Evolutionary conservation across 2,113 vertebrate genomes (phyloP).

Genomic region (Aphyosemion australe): DNA sequence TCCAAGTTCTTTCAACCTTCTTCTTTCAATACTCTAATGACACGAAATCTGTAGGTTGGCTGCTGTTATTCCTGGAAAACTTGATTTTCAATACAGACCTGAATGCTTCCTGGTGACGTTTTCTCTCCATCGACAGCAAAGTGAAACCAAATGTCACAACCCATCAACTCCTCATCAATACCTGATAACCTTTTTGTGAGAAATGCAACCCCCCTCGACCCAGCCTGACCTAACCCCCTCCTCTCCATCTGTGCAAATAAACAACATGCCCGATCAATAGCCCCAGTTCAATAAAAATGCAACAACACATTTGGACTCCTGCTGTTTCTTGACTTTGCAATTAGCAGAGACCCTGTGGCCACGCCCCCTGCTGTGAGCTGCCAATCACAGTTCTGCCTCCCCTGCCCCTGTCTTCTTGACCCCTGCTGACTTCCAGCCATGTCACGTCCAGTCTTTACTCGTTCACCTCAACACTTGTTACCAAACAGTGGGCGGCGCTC

Average conservation of each 20-base stretch:
- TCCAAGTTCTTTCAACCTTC: no score
- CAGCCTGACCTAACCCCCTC: not conserved
- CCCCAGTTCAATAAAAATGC: conserved; percentile 53
- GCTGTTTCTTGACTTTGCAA: conserved; percentile 62
- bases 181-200: conserved; percentile 58
- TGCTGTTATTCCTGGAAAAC: not conserved
- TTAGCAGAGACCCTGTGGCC: conserved; percentile 54
- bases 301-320: conserved; percentile 35
- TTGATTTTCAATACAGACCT: not conserved
- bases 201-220: conserved; percentile 7
- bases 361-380: conserved; percentile 48
- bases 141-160: conserved; percentile 44
- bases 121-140: not conserved
- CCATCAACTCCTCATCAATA: conserved; percentile 55
- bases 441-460: conserved; percentile 26
- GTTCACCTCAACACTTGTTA: conserved; percentile 52
- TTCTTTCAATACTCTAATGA: no score
- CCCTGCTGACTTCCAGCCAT: conserved; percentile 18
- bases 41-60: no score
- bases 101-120: not conserved
- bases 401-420: not conserved
- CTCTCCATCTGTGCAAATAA: conserved; percentile 40
- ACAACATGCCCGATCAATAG: conserved; percentile 50
- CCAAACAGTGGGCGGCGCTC: conserved; percentile 54
- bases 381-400: conserved; percentile 45